A percentile compares a stretch with the other conserved stretches of the same genome.
These are phyloP conservation scores for Centropristis striata DNA, from an alignment of 2,113 vertebrate species.

Conservation along the genomic window DNA sequence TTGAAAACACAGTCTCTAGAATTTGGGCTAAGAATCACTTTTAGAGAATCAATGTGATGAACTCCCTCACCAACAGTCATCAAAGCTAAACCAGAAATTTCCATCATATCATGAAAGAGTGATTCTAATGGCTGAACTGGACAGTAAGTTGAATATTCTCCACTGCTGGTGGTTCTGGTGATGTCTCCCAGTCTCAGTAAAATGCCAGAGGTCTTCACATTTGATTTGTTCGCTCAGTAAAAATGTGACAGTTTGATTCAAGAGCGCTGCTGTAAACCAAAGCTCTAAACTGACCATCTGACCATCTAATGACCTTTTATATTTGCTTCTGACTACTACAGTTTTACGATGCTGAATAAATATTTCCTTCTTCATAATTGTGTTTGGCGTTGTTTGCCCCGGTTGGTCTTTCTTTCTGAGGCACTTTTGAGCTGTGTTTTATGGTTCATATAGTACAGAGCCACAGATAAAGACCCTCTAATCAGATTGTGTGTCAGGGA, in stretches of 20 bases:
- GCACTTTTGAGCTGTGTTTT: conserved; percentile 10
- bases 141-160: no score
- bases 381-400: conserved; percentile 23
- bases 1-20: no score
- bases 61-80: no score
- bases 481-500: conserved; percentile 19
- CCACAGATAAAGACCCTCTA: conserved; percentile 6
- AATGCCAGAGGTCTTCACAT: conserved; percentile 3
- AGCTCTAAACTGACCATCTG: conserved; percentile 2
- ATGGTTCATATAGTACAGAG: conserved; percentile 4
- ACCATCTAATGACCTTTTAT: conserved; percentile 12
- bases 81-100: no score
- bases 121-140: no score
- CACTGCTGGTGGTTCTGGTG: background rate
- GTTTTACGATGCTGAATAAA: conserved; percentile 3
- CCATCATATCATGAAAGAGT: no score
- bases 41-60: no score
- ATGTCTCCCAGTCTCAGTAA: background rate
- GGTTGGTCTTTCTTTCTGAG: background rate
- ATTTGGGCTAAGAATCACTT: no score
- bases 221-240: conserved; percentile 5
- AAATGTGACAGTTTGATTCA: conserved; percentile 14
- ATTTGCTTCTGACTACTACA: conserved; percentile 2
- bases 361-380: conserved; percentile 6
- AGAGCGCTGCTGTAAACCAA: conserved; percentile 1